Conservation (phyloP, 53 echinoderm and acorn worm genomes). For the Antedon mediterranea region DNA sequence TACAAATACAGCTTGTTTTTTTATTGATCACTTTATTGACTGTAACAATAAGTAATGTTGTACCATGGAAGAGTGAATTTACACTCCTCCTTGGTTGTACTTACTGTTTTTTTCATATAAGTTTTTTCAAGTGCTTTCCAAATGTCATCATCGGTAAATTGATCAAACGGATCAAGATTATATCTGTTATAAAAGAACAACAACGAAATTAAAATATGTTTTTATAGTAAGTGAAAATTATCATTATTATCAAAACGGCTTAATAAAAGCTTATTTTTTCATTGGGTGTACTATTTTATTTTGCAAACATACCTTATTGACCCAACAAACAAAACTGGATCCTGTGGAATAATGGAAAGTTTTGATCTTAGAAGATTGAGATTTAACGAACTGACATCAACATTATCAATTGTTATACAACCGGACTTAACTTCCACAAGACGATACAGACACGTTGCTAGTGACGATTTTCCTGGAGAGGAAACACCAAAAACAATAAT, state of each 20-base stretch:
- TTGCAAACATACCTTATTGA: conserved; percentile 25
- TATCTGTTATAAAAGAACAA: conserved; percentile 20
- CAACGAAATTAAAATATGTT: too few relatives aligned
- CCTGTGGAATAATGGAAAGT: conserved; percentile 36
- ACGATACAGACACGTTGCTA: conserved; percentile 22
- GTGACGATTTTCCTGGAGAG: conserved; percentile 24
- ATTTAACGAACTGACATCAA: conserved; percentile 15
- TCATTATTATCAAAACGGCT: too few relatives aligned
- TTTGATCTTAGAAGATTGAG: conserved; percentile 27
- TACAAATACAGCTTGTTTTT: too few relatives aligned
- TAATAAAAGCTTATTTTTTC: too few relatives aligned
- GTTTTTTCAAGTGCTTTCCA: conserved; percentile 60
- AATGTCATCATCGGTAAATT: conserved; percentile 34
- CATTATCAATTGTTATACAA: conserved; percentile 17
- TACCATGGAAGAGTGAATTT: too few relatives aligned
- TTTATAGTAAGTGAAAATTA: too few relatives aligned
- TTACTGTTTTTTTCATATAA: conserved; percentile 59
- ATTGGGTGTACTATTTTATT: too few relatives aligned
- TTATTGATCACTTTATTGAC: too few relatives aligned
- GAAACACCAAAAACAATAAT: neutral
- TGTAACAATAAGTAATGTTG: too few relatives aligned
- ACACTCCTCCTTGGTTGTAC: too few relatives aligned
- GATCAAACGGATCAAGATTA: conserved; percentile 50
- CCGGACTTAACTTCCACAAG: conserved; percentile 22
- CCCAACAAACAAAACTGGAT: conserved; percentile 39